phyloP scores from a whole-genome alignment of 1,140 invertebrate genomes.

The Ditylenchus dipsaci region DNA sequence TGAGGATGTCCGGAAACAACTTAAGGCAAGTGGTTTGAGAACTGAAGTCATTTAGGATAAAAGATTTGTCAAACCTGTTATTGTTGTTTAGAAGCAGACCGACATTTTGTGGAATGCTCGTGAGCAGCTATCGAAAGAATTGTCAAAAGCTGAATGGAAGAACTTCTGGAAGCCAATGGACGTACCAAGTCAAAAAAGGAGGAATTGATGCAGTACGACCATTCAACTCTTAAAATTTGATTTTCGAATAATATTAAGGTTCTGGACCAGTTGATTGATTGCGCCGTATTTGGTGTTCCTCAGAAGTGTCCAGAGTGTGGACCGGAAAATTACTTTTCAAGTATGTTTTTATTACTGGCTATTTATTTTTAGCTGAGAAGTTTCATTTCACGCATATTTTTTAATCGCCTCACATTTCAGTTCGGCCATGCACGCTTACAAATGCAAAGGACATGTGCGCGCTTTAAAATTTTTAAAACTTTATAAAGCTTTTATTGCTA shows the following conservation, averaged over 20 bases:
- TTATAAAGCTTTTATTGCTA: no score
- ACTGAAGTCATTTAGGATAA: background rate
- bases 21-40: slow-evolving; percentile 22
- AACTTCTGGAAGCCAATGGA: slow-evolving; percentile 33
- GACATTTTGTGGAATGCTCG: slow-evolving; percentile 41
- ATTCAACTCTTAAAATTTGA: slow-evolving; percentile 5
- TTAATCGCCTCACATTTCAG: slow-evolving; percentile 21
- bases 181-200: slow-evolving; percentile 24
- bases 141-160: slow-evolving; percentile 30
- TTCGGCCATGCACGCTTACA: slow-evolving; percentile 66
- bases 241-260: slow-evolving; percentile 62
- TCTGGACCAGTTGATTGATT: slow-evolving; percentile 74
- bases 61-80: background rate
- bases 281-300: slow-evolving; percentile 79
- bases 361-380: no score
- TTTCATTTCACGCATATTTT: no score
- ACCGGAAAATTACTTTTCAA: slow-evolving; percentile 68
- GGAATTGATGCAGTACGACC: slow-evolving; percentile 13
- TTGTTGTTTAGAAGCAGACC: slow-evolving; percentile 40
- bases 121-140: slow-evolving; percentile 45
- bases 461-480: no score
- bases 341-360: slow-evolving; percentile 50
- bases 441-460: slow-evolving; percentile 72
- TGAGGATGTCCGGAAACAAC: slow-evolving; percentile 2
- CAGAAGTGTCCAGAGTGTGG: slow-evolving; percentile 73